Evolutionary conservation across 2,113 vertebrate genomes (phyloP).

Genomic region (Ranitomeya imitator): DNA sequence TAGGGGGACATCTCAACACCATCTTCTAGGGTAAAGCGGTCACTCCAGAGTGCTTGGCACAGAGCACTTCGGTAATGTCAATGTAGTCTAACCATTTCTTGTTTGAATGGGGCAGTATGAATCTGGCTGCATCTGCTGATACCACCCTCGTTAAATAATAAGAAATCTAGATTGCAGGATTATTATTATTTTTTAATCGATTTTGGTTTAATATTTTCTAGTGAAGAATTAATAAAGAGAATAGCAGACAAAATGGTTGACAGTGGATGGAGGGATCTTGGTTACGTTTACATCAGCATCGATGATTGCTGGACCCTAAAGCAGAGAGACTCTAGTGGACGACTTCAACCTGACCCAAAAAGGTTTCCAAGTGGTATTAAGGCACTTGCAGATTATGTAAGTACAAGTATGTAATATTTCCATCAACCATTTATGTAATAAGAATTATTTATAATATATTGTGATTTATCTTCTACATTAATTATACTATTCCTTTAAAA

Average conservation of each 20-base stretch:
- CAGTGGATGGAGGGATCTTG: constrained; percentile 61
- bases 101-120: neutral
- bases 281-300: constrained; percentile 62
- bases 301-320: constrained; percentile 63
- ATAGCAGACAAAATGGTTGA: constrained; percentile 61
- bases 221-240: constrained; percentile 59
- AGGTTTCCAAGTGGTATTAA: constrained; percentile 65
- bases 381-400: constrained; percentile 62
- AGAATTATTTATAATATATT: too few relatives aligned
- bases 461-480: too few relatives aligned
- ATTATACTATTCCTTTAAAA: too few relatives aligned
- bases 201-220: constrained; percentile 23
- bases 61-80: too few relatives aligned
- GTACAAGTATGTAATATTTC: constrained; percentile 12
- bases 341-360: constrained; percentile 58
- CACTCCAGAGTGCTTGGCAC: too few relatives aligned
- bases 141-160: neutral
- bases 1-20: too few relatives aligned
- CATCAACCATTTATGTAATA: too few relatives aligned
- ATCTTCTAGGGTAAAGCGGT: too few relatives aligned
- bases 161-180: neutral
- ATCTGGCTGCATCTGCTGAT: neutral
- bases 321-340: constrained; percentile 56
- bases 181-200: neutral
- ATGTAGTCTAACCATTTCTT: neutral